Evolutionary conservation across 2,113 vertebrate species (phyloP).

Genomic region (Sitta europaea): DNA sequence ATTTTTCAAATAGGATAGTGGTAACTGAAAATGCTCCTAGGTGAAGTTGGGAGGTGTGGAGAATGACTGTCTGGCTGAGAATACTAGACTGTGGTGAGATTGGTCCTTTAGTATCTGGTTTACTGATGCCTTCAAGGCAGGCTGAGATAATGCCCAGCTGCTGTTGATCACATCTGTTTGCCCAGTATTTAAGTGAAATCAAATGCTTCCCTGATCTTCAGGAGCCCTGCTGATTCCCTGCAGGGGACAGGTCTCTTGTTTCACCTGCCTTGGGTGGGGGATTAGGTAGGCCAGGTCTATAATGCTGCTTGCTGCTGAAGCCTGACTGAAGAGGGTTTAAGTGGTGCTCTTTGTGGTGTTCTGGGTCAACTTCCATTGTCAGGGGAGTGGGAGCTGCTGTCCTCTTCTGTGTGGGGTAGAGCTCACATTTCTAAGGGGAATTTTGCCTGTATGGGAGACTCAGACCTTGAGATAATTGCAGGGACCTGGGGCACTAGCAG

Average conservation of each 20-base stretch:
- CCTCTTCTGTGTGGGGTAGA: neutral
- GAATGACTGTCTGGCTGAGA: fast-evolving
- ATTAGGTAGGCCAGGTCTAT: neutral
- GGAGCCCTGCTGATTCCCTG: neutral
- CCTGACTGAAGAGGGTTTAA: neutral
- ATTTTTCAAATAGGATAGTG: neutral
- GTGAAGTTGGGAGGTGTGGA: neutral
- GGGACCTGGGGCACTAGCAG: neutral
- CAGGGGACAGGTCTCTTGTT: neutral
- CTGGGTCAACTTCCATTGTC: neutral
- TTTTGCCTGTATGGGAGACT: neutral
- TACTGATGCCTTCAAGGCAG: neutral
- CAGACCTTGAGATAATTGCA: neutral
- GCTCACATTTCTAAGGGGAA: neutral
- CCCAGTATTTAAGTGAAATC: neutral
- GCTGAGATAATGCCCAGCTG: neutral
- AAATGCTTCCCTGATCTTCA: neutral
- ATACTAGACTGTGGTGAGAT: neutral
- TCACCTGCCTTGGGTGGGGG: neutral
- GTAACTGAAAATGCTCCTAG: neutral
- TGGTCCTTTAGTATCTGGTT: neutral
- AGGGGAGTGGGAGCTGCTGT: neutral
- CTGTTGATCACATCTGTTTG: neutral
- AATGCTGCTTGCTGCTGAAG: neutral
- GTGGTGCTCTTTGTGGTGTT: neutral